A percentile compares a stretch with the other conserved stretches of the same genome.
Conservation (phyloP, 2,888 invertebrate species). For the Danaus chrysippus region DNA sequence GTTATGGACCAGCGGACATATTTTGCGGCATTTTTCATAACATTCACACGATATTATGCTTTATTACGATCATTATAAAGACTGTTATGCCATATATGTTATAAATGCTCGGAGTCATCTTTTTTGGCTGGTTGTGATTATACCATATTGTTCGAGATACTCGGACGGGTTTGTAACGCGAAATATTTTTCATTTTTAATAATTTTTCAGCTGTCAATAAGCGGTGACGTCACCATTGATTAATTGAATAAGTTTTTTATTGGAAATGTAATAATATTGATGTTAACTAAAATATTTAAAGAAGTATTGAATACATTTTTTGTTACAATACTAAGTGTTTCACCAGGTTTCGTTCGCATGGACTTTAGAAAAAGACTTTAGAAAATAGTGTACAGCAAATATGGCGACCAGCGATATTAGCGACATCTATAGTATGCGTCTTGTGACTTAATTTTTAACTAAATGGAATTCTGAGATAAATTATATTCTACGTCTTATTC, state of each 20-base stretch:
- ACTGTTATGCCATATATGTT: constrained; percentile 39
- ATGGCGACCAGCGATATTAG: too few relatives aligned
- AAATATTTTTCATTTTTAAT: constrained; percentile 57
- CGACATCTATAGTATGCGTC: too few relatives aligned
- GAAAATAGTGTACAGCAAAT: too few relatives aligned
- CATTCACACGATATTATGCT: constrained; percentile 43
- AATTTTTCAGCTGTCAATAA: constrained; percentile 46
- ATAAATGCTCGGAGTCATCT: constrained; percentile 49
- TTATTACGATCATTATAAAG: constrained; percentile 48
- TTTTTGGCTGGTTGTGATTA: constrained; percentile 72
- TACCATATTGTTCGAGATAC: constrained; percentile 75
- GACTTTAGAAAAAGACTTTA: too few relatives aligned
- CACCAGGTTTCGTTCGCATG: too few relatives aligned
- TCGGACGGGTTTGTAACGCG: constrained; percentile 67
- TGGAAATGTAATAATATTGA: neutral
- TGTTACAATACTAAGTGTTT: too few relatives aligned
- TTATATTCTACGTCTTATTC: too few relatives aligned
- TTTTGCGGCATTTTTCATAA: constrained; percentile 60
- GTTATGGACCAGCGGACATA: constrained; percentile 68
- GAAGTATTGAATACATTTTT: too few relatives aligned
- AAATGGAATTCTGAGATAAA: too few relatives aligned
- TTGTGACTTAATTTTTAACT: too few relatives aligned
- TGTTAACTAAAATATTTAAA: too few relatives aligned
- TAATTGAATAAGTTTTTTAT: neutral
- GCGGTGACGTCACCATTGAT: constrained; percentile 2